These are phyloP conservation scores for Ormyrus pomaceus DNA, from an alignment of 2,888 invertebrate species.

Conservation along the genomic window DNA sequence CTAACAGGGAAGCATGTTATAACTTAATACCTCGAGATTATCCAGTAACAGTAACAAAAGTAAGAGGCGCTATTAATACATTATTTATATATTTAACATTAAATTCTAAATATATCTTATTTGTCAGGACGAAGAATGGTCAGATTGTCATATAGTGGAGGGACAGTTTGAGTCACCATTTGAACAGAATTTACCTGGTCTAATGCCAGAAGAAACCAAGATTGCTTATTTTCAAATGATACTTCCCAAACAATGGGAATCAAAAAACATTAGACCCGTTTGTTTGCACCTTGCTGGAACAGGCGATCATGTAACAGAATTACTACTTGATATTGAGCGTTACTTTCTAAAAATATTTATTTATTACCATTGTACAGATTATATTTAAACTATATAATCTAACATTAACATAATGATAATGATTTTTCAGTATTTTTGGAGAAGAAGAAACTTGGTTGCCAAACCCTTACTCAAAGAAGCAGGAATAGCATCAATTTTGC, in stretches of 20 bases:
- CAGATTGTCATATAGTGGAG: slow-evolving; percentile 86
- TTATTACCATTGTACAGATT: slow-evolving; percentile 8
- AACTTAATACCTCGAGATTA: slow-evolving; percentile 89
- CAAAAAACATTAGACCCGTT: slow-evolving; percentile 84
- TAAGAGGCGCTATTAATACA: slow-evolving; percentile 72
- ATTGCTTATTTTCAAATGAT: slow-evolving; percentile 91
- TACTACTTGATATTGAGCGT: too few relatives aligned
- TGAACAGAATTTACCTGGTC: slow-evolving; percentile 87
- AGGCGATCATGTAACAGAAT: slow-evolving; percentile 91
- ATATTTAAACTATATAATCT: slow-evolving; percentile 13
- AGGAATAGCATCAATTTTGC: slow-evolving; percentile 93
- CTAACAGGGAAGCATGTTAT: slow-evolving; percentile 88
- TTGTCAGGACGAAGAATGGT: slow-evolving; percentile 83
- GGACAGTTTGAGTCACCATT: slow-evolving; percentile 94
- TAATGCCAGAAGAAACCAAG: slow-evolving; percentile 89
- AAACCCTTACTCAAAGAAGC: slow-evolving; percentile 92
- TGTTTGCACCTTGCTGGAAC: slow-evolving; percentile 98
- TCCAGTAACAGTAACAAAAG: slow-evolving; percentile 91
- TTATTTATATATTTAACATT: background rate
- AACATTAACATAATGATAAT: slow-evolving; percentile 41
- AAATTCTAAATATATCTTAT: slow-evolving; percentile 35
- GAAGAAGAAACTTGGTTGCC: slow-evolving; percentile 92
- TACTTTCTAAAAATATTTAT: background rate
- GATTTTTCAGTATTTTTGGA: slow-evolving; percentile 87
- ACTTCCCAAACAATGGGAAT: slow-evolving; percentile 87